Evolutionary conservation across 2,888 invertebrate genomes (phyloP), one percentile per base, ranked within the genome.

Genomic region (Drosophila macrospina): DNA sequence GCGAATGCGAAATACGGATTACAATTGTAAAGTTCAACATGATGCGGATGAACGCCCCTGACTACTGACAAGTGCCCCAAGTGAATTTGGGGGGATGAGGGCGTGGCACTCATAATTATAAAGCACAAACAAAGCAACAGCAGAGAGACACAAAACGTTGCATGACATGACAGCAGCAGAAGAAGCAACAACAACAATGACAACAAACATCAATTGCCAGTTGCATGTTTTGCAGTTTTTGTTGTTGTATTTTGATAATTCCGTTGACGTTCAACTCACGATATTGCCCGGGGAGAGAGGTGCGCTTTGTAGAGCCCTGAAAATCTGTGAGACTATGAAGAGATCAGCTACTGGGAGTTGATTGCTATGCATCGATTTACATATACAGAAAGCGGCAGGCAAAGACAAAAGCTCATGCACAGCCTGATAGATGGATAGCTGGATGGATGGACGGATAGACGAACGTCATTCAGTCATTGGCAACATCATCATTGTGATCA

Each of bases 31-130:
- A 69, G 86, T 80, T 71, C 77, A 69, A 61, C 61, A 42, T 30
- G 70, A 64, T 65, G 78, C 56, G 60, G 67, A 65, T 78, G 80
- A 83, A 78, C 80, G 82, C 78, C 86, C 82, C 80, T 83, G 86
- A 86, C 82, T 70, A 28, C 39, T 30, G 83, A 68, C 82, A 71
- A 65, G 62, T 69, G 66, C 41, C 36, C 20, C 13, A 26, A 20
- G 48, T 15, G 48, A 6, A 20, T 20, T 20, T 34, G 10, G n/a
- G 7, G 20, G 32, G 7, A 4, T 56, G 61, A 11, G 36, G 56
- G 54, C 52, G 60, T 30, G 37, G 48, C 42, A 54, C 45, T 55
- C 50, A 71, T 84, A 83, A 82, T 82, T 82, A 86, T 86, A 78
- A 78, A 42, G 11, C 73, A 64, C 69, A 77, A 77, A 65, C 54